Base-by-base conservation (phyloP, 2,888 invertebrate genomes). In the Macrosoma leucophasiata region DNA sequence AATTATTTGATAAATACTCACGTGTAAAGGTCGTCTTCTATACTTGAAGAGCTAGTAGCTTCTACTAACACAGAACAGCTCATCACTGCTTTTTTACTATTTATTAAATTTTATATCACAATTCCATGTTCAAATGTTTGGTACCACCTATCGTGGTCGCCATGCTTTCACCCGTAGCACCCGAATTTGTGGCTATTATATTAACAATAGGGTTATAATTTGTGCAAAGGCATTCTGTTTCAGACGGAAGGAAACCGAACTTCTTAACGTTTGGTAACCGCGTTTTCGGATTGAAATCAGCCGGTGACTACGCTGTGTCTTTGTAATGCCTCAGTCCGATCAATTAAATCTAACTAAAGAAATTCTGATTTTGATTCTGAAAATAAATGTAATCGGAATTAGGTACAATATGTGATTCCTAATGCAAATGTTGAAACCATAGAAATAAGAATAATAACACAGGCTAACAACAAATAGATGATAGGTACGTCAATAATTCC, bases 11-110 rank as follows among this genome's bases (percentile, higher is more conserved):
- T 13, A 22, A 33, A 33, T 41, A 72, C 81, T 71, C 55, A 81
- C 81, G 71, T 65, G 47, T 81, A 79, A 1, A 75, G 45, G 36
- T 79, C 79, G 36, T 75, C 79, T 28, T 67, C 67, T 28, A 55
- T 42, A 38, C 46, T 62, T 6, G 77, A 68, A 29, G 73, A 71
- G 4, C 69, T 67, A 2, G n/a, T n/a, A n/a, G 72, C 70, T 44
- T 75, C 76, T 17, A 70, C 62, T 21, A 73, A 35, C 48, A 70
- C 61, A 2, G 74, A 55, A 41, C 59, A 58, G 43, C 62, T 73
- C 73, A 75, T 72, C 49, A 58, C 64, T 62, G 35, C 21, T 43
- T 35, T 40, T 36, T 40, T 36, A 29, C 20, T 23, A 13, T 29
- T 32, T 31, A 23, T 5, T 29, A n/a, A n/a, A n/a, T n/a, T n/a